A percentile compares a stretch with the other conserved stretches of the same genome.
Evolutionary conservation across 2,797 vertebrate genomes (phyloP).

Genomic region (Myotis daubentonii): DNA sequence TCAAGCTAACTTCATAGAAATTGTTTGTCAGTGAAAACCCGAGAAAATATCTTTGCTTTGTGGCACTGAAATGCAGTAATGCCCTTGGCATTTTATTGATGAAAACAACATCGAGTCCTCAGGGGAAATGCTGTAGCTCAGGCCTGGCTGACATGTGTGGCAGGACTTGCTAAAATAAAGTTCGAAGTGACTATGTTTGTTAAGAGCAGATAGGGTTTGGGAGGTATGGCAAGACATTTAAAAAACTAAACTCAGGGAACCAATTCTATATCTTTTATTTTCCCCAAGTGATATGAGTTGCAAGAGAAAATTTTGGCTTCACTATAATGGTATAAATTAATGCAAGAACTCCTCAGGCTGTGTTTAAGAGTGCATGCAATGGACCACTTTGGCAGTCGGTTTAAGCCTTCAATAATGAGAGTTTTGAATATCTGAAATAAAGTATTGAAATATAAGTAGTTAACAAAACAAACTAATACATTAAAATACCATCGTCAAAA

Average conservation of each 20-base stretch:
- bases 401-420: background rate
- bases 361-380: rapidly evolving
- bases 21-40: constrained; percentile 9
- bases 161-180: background rate
- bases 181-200: background rate
- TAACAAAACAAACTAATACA: background rate
- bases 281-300: background rate
- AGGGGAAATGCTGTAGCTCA: background rate
- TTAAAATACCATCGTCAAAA: background rate
- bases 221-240: background rate
- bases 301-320: background rate
- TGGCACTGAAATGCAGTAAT: constrained; percentile 49
- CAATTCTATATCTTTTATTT: background rate
- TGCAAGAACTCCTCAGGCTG: background rate
- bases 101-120: background rate
- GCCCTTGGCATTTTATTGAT: constrained; percentile 34
- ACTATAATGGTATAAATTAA: background rate
- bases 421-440: background rate
- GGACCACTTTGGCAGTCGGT: background rate
- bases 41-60: background rate
- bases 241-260: background rate
- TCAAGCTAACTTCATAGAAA: background rate
- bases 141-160: background rate
- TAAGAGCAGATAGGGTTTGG: background rate
- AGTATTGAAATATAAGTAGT: background rate